These are phyloP conservation scores for Takifugu bimaculatus DNA, from an alignment of 2,113 vertebrate species.

Conservation along the genomic window DNA sequence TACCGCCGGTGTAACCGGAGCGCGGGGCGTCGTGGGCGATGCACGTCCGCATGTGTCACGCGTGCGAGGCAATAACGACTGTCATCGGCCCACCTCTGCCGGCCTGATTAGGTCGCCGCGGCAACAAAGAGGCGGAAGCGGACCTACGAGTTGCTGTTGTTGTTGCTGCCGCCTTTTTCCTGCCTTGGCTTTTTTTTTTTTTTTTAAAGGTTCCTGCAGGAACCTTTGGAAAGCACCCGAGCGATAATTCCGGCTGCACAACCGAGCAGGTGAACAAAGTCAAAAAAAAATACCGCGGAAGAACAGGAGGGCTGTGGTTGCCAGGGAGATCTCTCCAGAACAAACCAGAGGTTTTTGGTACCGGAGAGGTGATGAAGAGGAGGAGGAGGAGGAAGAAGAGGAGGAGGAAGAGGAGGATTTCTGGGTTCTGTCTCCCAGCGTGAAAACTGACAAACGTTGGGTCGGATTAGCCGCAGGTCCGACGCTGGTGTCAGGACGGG, in stretches of 20 bases:
- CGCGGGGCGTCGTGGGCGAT: constrained; percentile 34
- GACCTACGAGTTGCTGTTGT: constrained; percentile 10
- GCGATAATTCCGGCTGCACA: constrained; percentile 7
- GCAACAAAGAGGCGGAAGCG: constrained; percentile 40
- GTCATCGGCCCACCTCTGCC: constrained; percentile 58
- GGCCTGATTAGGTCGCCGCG: constrained; percentile 59
- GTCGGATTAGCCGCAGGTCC: constrained; percentile 54
- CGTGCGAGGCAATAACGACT: constrained; percentile 26
- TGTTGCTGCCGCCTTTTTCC: no score
- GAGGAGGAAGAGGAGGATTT: constrained; percentile 42
- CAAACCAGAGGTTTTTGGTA: no score
- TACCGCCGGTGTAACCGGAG: constrained; percentile 61
- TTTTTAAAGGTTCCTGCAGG: background rate
- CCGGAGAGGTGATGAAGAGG: constrained; percentile 34
- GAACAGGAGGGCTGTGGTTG: no score
- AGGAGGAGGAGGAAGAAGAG: constrained; percentile 14
- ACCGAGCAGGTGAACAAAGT: no score
- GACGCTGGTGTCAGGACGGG: no score
- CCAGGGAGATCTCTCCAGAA: no score
- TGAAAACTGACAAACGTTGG: constrained; percentile 65
- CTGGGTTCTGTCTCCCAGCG: constrained; percentile 62
- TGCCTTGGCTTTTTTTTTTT: no score
- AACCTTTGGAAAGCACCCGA: constrained; percentile 18
- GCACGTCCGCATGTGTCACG: background rate
- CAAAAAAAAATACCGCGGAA: no score